Conservation (phyloP, 1,140 invertebrate species). For the Telenomus remus region DNA sequence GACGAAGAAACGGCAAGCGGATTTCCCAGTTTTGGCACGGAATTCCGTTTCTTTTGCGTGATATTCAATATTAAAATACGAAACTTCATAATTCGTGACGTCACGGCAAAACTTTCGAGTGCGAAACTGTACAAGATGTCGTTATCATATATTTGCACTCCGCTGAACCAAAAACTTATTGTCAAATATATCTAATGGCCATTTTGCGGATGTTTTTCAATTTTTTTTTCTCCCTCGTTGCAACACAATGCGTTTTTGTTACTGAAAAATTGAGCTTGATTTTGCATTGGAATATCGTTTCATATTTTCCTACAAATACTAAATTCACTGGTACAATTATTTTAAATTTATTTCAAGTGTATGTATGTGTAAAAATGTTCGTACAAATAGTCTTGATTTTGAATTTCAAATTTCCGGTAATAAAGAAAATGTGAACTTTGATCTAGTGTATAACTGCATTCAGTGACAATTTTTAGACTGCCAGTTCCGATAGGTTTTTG, state of each 20-base stretch:
- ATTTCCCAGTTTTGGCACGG: constrained; percentile 41
- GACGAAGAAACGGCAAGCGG: constrained; percentile 41
- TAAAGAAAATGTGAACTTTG: too few relatives aligned
- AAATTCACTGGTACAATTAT: too few relatives aligned
- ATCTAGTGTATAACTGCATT: not conserved
- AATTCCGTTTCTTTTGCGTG: constrained; percentile 19
- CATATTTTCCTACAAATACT: too few relatives aligned
- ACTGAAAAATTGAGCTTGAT: too few relatives aligned
- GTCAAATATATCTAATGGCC: constrained; percentile 26
- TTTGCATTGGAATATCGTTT: too few relatives aligned
- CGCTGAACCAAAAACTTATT: constrained; percentile 12
- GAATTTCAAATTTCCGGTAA: too few relatives aligned
- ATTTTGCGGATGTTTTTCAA: not conserved
- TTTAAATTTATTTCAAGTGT: too few relatives aligned
- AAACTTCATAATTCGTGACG: constrained; percentile 45
- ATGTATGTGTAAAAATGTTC: too few relatives aligned
- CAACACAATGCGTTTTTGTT: too few relatives aligned
- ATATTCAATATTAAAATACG: constrained; percentile 50
- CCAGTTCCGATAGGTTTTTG: constrained; percentile 11
- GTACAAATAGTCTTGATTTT: too few relatives aligned
- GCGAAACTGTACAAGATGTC: constrained; percentile 4
- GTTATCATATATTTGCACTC: constrained; percentile 20
- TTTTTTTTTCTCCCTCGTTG: too few relatives aligned
- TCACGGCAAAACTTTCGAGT: not conserved
- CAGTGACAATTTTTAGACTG: constrained; percentile 6